Percentiles rank a stretch among this genome's conserved stretches.
phyloP scores from a whole-genome alignment of 2,113 vertebrate species.

The Aplodontia rufa region DNA sequence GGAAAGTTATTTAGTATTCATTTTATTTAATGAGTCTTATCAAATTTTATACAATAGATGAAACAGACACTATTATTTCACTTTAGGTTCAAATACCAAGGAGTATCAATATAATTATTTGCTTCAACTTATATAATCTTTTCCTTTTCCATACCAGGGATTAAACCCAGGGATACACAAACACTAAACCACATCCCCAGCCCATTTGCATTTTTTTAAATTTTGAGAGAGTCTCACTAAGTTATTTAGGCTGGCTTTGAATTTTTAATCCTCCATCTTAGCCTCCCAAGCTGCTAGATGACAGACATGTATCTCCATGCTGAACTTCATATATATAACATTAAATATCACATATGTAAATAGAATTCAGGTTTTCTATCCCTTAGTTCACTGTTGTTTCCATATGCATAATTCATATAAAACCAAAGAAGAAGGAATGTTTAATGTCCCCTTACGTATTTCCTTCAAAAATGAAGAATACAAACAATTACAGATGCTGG shows the following conservation, averaged over 20 bases:
- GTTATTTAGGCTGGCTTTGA: no score
- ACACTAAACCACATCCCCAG: no score
- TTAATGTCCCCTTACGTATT: not conserved
- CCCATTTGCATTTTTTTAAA: no score
- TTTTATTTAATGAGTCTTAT: not conserved
- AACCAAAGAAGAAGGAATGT: not conserved
- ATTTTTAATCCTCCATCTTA: no score
- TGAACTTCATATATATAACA: no score
- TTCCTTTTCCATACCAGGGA: no score
- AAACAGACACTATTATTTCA: not conserved
- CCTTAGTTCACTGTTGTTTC: not conserved
- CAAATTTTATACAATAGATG: not conserved
- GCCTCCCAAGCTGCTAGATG: no score
- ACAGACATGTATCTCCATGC: no score
- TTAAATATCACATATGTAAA: not conserved
- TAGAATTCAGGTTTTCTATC: not conserved
- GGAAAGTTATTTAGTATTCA: not conserved
- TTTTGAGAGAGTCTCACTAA: no score
- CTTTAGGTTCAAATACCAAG: not conserved
- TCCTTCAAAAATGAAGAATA: no score
- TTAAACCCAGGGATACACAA: no score
- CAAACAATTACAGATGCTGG: no score
- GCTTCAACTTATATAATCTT: not conserved
- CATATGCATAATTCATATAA: not conserved
- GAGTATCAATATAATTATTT: not conserved